Evolutionary conservation across 2,113 vertebrate genomes (phyloP), one percentile per base, ranked within the genome.

Genomic region (Edolisoma coerulescens): DNA sequence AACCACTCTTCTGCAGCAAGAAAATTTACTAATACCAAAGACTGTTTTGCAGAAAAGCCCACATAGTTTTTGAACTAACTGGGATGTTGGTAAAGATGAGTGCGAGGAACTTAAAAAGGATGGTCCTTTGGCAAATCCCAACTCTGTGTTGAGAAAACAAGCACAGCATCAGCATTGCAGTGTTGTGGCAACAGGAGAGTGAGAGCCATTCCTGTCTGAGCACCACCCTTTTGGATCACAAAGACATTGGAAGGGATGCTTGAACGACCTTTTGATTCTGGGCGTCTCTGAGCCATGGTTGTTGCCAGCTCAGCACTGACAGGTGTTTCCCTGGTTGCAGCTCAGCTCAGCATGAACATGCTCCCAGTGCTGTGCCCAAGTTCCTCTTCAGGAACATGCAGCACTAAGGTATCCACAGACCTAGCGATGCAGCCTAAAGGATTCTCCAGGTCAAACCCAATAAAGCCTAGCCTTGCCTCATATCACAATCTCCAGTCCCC

Each of bases 261-360:
- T 49, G 57, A 81, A 80, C 20, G 6, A 56, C 42, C 42, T 68
- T 71, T 73, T 27, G 32, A 27, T 45, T 53, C 47, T 19, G n/a
- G 47, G 18, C 52, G 42, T 60, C 59, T 71, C 74, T n/a, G 33
- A 47, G 37, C 42, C 30, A 32, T 42, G 37, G n/a, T 11, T 71
- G 47, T 26, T 37, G 32, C n/a, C 24, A 33, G 7, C 13, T 14
- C 1, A 2, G 56, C 2, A 11, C 67, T 35, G 3, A 3, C 19
- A 41, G 39, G n/a, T 2, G 0, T 33, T 47, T 35, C 70, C 70
- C 81, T 28, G n/a, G 71, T 35, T 65, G 50, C 49, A 67, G 37
- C 49, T n/a, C 1, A 6, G 59, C 56, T 80, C 41, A 44, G 14
- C 28, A 15, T 0, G 2, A 41, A 10, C 42, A 19, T 2, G 14